Base-by-base conservation (phyloP, 2,888 invertebrate species). In the Calliopum simillimum region DNA sequence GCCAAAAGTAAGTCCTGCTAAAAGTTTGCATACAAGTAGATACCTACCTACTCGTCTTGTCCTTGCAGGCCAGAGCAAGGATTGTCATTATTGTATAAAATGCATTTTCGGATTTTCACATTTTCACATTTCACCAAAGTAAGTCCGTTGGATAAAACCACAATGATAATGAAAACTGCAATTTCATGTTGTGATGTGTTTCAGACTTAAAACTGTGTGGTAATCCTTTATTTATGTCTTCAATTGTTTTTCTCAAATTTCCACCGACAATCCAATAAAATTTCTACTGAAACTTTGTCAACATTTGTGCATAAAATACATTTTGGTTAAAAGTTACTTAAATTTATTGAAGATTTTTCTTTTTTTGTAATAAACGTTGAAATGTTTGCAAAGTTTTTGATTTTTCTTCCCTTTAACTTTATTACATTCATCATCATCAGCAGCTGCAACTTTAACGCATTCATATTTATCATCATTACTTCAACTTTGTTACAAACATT, bases 81-180 rank as follows among this genome's bases (percentile, higher is more conserved):
- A 66, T 56, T 66, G 47, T 33, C 46, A 56, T 33, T 25, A 56
- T 46, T 66, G 56, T 46, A 33, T n/a, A 46, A 58, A 66, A 66
- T 56, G 66, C 44, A 25, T 58, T 66, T 66, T 58, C 25, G 56
- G 66, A 66, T 66, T 66, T 66, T 25, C 33, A 56, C 33, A 33
- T 8, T 16, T 46, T 56, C 66, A 58, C 19, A 16, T 47, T 5
- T 4, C 25, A 16, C 33, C 8, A 33, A 8, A 8, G 33, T 8
- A 33, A 8, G 33, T 8, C 8, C 5, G 33, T 33, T 2, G 33
- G 33, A 33, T 33, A 33, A 33, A 33, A 33, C 33, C 1, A 33
- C 4, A 33, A 8, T 33, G 33, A 33, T 33, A 51, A 51, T 19
- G 51, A 16, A 51, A 51, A 51, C n/a, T 51, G 21, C 19, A 51